phyloP scores from a whole-genome alignment of 2,888 invertebrate genomes.

The Calliphora vomitoria region DNA sequence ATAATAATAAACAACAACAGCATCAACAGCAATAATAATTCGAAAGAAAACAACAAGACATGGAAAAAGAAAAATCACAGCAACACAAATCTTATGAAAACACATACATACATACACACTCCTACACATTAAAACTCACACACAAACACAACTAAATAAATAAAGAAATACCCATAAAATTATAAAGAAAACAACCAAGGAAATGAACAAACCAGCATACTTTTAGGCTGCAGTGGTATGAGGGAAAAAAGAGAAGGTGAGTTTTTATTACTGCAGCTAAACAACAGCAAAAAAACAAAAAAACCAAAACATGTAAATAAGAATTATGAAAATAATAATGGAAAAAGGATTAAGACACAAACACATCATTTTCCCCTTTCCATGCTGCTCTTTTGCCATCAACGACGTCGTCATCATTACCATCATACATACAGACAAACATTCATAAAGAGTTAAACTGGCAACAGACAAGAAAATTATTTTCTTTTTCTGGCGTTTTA shows the following conservation, averaged over 20 bases:
- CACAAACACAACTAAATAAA: slow-evolving; percentile 27
- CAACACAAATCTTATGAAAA: slow-evolving; percentile 22
- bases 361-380: slow-evolving; percentile 66
- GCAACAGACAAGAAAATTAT: slow-evolving; percentile 57
- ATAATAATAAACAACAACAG: slow-evolving; percentile 70
- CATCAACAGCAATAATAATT: slow-evolving; percentile 60
- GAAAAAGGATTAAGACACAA: slow-evolving; percentile 84
- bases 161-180: slow-evolving; percentile 62
- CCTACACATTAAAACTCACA: not conserved
- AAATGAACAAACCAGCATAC: slow-evolving; percentile 39
- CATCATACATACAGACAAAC: not conserved
- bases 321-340: slow-evolving; percentile 85
- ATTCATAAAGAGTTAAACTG: slow-evolving; percentile 54
- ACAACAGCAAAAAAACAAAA: slow-evolving; percentile 73
- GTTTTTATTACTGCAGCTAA: slow-evolving; percentile 34
- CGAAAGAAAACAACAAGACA: slow-evolving; percentile 47
- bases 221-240: slow-evolving; percentile 39
- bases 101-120: not conserved
- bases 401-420: slow-evolving; percentile 43
- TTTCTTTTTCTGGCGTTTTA: not conserved
- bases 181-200: slow-evolving; percentile 34
- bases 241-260: slow-evolving; percentile 33
- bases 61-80: slow-evolving; percentile 62
- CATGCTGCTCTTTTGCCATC: not conserved
- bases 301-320: slow-evolving; percentile 80